phyloP scores from a whole-genome alignment of 2,113 vertebrate species.

The Erinaceus europaeus region DNA sequence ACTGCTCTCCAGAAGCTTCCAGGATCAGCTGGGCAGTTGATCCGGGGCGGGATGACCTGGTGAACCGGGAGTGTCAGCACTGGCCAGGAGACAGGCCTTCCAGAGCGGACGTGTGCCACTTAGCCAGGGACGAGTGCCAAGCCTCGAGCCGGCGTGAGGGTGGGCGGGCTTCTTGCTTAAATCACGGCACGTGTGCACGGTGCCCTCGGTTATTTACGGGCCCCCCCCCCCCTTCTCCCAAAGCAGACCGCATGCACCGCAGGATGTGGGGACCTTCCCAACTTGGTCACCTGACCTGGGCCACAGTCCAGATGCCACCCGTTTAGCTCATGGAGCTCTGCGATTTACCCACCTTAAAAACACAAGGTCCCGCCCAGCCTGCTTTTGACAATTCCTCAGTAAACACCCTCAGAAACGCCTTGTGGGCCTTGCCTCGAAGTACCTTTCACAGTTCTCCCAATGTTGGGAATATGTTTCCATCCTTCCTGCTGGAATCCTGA shows the following conservation, averaged over 20 bases:
- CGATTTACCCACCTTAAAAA: constrained; percentile 44
- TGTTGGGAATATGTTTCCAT: background rate
- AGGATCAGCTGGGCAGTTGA: background rate
- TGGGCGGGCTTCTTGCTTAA: background rate
- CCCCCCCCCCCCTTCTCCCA: background rate
- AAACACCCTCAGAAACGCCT: background rate
- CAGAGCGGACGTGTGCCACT: constrained; percentile 51
- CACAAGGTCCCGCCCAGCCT: background rate
- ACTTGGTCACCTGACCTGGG: too few relatives aligned
- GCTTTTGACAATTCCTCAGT: background rate
- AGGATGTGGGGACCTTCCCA: too few relatives aligned
- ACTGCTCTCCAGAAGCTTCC: background rate
- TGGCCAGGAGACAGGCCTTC: constrained; percentile 28
- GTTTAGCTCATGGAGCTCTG: constrained; percentile 5
- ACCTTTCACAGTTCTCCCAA: background rate
- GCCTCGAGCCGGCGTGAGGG: background rate
- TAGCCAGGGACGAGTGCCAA: constrained; percentile 14
- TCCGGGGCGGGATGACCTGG: constrained; percentile 30
- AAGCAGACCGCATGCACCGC: background rate
- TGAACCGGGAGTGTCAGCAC: constrained; percentile 46
- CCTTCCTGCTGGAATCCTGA: background rate
- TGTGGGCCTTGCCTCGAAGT: background rate
- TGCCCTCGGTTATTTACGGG: background rate
- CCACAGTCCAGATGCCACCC: too few relatives aligned
- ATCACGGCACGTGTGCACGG: background rate